Evolutionary conservation across 2,113 vertebrate species (phyloP).

Genomic region (Eulemur macaco): DNA sequence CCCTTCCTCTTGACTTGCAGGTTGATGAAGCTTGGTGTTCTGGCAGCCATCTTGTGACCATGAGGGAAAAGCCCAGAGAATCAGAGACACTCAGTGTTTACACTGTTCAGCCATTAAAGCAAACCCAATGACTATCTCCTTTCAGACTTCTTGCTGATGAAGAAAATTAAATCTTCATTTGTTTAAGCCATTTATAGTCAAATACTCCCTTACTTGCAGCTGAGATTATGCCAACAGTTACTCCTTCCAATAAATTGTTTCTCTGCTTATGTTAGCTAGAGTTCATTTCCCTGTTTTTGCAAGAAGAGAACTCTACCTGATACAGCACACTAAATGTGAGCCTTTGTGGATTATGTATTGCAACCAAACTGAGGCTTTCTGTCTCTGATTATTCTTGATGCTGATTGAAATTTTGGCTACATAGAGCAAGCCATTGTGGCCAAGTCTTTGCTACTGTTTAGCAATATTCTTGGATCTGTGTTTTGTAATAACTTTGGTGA

Average conservation of each 20-base stretch:
- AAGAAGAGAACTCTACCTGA: not conserved
- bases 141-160: not conserved
- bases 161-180: not conserved
- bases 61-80: not conserved
- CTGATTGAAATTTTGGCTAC: not conserved
- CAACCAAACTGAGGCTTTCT: not conserved
- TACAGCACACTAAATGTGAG: not conserved
- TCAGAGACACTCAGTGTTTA: not conserved
- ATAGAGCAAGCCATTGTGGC: not conserved
- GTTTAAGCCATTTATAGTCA: not conserved
- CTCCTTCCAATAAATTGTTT: not conserved
- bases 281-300: conserved; percentile 1
- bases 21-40: not conserved
- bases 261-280: not conserved
- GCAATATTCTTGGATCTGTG: not conserved
- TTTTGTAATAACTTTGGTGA: not conserved
- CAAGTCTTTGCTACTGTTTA: not conserved
- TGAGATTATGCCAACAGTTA: not conserved
- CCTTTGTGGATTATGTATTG: not conserved
- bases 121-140: not conserved
- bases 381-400: not conserved
- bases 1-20: not conserved
- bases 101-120: not conserved
- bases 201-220: not conserved
- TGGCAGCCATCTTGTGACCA: not conserved